Percentiles rank a stretch among this genome's conserved stretches.
Evolutionary conservation across 2,888 invertebrate species (phyloP).

Genomic region (Dynastes tityus): DNA sequence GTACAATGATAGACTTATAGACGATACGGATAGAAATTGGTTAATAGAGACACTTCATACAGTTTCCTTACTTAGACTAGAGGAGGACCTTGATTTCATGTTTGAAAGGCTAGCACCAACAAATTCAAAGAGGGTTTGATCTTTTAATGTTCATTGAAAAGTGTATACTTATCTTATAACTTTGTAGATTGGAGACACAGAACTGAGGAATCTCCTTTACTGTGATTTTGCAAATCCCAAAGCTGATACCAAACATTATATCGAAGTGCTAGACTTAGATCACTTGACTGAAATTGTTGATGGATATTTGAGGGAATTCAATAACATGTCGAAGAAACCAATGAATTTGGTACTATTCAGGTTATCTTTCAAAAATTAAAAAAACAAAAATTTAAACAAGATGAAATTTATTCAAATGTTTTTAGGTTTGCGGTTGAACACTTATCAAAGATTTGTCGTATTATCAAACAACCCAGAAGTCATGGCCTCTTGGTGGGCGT

Average conservation of each 20-base stretch:
- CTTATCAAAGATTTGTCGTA: slow-evolving; percentile 90
- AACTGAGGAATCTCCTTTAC: slow-evolving; percentile 89
- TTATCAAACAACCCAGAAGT: slow-evolving; percentile 92
- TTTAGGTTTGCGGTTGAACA: slow-evolving; percentile 94
- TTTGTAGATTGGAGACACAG: slow-evolving; percentile 82
- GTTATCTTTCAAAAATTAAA: slow-evolving; percentile 67
- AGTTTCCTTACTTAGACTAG: slow-evolving; percentile 75
- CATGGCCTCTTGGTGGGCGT: slow-evolving; percentile 93
- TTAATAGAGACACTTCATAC: slow-evolving; percentile 80
- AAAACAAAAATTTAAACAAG: slow-evolving; percentile 47
- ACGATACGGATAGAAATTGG: slow-evolving; percentile 88
- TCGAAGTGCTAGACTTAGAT: slow-evolving; percentile 90
- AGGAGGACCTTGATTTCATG: slow-evolving; percentile 80
- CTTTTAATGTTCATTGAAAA: background rate
- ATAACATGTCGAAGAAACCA: slow-evolving; percentile 96
- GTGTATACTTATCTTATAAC: background rate
- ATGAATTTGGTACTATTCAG: slow-evolving; percentile 95
- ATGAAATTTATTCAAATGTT: background rate
- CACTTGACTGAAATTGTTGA: slow-evolving; percentile 88
- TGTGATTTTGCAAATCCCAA: slow-evolving; percentile 97
- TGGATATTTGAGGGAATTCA: slow-evolving; percentile 90
- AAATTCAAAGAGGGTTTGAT: slow-evolving; percentile 54
- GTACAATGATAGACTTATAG: slow-evolving; percentile 92
- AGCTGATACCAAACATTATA: slow-evolving; percentile 89
- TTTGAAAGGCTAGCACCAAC: slow-evolving; percentile 77